Percentiles rank a stretch among this genome's conserved stretches.
phyloP scores from a whole-genome alignment of 2,888 invertebrate species.

The Harpalus rubripes region DNA sequence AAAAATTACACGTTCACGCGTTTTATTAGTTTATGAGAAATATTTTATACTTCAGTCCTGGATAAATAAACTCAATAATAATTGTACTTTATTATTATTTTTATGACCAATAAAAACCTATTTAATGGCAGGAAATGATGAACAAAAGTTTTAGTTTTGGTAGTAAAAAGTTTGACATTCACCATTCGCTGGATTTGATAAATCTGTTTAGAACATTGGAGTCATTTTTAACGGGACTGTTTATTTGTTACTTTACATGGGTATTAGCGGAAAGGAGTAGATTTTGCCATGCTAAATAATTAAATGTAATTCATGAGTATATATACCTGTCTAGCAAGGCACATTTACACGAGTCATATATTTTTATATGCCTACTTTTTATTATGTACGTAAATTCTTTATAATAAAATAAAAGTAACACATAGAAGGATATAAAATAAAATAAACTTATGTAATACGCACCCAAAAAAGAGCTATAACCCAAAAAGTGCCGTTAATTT shows the following conservation, averaged over 20 bases:
- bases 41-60: constrained; percentile 10
- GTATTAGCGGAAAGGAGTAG: constrained; percentile 49
- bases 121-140: constrained; percentile 38
- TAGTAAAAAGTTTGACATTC: constrained; percentile 46
- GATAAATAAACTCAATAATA: constrained; percentile 17
- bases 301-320: constrained; percentile 41
- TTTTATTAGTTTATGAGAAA: constrained; percentile 1
- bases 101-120: constrained; percentile 20
- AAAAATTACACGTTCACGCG: neutral
- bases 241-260: constrained; percentile 49
- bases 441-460: no score
- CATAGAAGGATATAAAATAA: neutral
- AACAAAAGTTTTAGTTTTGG: constrained; percentile 25
- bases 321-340: neutral
- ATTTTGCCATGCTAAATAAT: constrained; percentile 18
- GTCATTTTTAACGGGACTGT: constrained; percentile 53
- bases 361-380: neutral
- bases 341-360: neutral
- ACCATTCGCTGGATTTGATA: constrained; percentile 40
- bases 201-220: constrained; percentile 31
- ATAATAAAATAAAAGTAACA: neutral
- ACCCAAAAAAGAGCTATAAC: no score
- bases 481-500: no score
- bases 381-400: neutral
- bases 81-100: constrained; percentile 7